Base-by-base conservation (phyloP, 2,797 vertebrate species). In the Mionectes olivaceus region DNA sequence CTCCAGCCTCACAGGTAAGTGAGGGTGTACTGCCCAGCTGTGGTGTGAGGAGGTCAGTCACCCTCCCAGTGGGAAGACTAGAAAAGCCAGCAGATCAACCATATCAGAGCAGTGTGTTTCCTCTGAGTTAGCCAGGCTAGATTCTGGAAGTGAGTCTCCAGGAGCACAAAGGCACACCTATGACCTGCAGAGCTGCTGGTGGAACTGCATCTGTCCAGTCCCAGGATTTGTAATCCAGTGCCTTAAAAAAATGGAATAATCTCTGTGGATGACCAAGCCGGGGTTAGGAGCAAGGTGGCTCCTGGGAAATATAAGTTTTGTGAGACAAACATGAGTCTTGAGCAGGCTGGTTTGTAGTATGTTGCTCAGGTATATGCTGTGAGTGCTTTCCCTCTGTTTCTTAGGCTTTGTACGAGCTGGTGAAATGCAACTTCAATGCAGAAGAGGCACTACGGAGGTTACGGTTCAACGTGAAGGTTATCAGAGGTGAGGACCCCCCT, bases 401-500 rank as follows among this genome's bases (percentile, higher is more conserved):
- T 7, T 63, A 98, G 99, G 99, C 99, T 19, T 98, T 99, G 87
- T 99, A 99, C 19, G 99, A 99, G 96, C 97, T 99, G 91, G 99
- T 99, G 78, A 99, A 99, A 96, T 99, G 99, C 97, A 99, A 98
- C 96, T 99, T 99, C 96, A 99, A 99, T 19, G 97, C 98, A 35
- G 99, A 99, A 75, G 99, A 99, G 94, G 99, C 99, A 0, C 98
- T 99, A 82, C 97, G 99, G 87, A 98, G 99, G 95, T 96, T 99
- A 75, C 96, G 96, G 86, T 99, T 99, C 98, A 99, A 99, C 2
- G 99, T 99, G 91, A 99, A 99, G 97, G 99, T 99, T 68, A 98
- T 99, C 93, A 98, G 98, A 97, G 99, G 99, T 99, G 96, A 98
- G 98, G 47, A 41, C 10, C 30, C 10, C 30, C 56, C 5, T 0